phyloP scores from a whole-genome alignment of 2,797 vertebrate species.

The Hippopotamyrus pictus region DNA sequence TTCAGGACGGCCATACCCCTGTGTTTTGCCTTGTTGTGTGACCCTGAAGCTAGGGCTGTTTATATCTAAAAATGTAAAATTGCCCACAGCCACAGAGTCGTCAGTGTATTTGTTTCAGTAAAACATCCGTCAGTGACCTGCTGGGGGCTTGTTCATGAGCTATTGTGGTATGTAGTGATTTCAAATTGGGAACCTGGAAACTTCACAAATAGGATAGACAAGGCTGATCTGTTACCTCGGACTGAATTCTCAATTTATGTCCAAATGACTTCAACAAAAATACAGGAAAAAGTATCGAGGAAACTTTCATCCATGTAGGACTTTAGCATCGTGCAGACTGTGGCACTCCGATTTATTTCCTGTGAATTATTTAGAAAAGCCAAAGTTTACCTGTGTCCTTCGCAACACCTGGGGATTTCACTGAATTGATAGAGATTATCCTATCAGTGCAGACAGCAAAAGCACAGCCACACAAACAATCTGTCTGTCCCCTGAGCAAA shows the following conservation, averaged over 20 bases:
- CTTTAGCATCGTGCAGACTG: neutral
- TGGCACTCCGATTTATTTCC: neutral
- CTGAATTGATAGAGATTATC: neutral
- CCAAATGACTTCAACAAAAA: neutral
- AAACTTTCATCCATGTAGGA: neutral
- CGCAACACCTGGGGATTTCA: neutral
- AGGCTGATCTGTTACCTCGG: neutral
- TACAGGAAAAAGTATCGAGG: neutral
- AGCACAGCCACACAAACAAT: neutral
- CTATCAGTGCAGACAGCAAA: neutral
- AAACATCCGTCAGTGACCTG: slow-evolving; percentile 11
- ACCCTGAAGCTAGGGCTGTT: slow-evolving; percentile 4
- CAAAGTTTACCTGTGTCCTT: neutral
- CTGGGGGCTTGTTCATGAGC: slow-evolving; percentile 6
- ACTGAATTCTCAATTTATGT: neutral
- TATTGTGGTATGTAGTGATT: neutral
- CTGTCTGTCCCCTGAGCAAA: neutral
- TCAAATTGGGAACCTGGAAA: neutral
- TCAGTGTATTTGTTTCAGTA: neutral
- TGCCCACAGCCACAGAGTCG: neutral
- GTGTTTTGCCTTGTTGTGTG: neutral
- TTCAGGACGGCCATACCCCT: neutral
- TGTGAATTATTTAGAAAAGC: neutral
- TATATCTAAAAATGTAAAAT: slow-evolving; percentile 10
- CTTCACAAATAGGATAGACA: neutral